Base-by-base conservation (phyloP, 2,888 invertebrate genomes). In the Netelia fuscicornis region DNA sequence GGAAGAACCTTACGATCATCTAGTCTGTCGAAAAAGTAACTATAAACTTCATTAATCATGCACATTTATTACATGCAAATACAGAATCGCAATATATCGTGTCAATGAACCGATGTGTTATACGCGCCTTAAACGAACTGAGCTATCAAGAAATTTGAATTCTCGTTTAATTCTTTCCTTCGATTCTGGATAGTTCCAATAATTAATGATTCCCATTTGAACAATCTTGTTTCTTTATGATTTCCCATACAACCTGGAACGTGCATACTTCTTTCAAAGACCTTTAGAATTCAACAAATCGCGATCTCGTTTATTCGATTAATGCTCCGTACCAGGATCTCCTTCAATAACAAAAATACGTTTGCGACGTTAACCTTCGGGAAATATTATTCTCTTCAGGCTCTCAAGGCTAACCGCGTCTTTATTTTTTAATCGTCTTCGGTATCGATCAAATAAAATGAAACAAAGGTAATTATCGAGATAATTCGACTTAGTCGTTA, bases 381-480 rank as follows among this genome's bases (percentile, higher is more conserved):
- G 42, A 13, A n/a, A 23, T 64, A 74, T 80, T 65, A 44, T 62
- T 74, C 62, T 58, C 78, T 75, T 37, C 25, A 11, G 58, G 64
- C 42, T 78, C 64, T 81, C 84, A 81, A 84, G 84, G 81, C 58
- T 42, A 84, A 60, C 76, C 10, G 37, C 54, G 25, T 42, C 11
- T 62, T 30, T 30, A 30, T 54, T 42, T 23, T 52, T 52, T 30
- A 25, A 54, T 23, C 56, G 37, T 13, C 13, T 67, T 64, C n/a
- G 0, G 25, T 64, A 11, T n/a, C n/a, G 8, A 11, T 37, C 23
- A 56, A 65, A 56, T 2, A 1, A 13, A 75, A 64, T 62, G 52
- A 9, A 65, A 54, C 62, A 52, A 23, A 25, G 13, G 8, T 20
- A 48, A 48, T 0, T 11, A 48, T 48, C 2, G 2, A 10, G 13